phyloP scores from a whole-genome alignment of 37 sponge, comb jelly and placozoan species.

The Agelas oroides region DNA sequence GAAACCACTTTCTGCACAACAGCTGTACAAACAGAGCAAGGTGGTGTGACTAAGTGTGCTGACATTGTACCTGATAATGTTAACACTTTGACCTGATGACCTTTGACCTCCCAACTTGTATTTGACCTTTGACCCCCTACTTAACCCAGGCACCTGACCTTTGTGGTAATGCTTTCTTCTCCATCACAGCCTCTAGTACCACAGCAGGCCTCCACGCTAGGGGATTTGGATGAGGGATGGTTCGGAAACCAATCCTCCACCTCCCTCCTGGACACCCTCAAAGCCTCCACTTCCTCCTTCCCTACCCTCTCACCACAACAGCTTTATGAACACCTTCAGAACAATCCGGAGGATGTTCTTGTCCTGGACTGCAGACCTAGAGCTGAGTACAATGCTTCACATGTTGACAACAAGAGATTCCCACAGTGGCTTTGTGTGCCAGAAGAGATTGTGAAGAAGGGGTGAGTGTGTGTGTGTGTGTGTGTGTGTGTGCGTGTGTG shows the following conservation, averaged over 20 bases:
- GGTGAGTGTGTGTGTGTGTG: slow-evolving; percentile 21
- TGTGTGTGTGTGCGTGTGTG: neutral
- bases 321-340: slow-evolving; percentile 45
- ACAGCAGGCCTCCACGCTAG: neutral
- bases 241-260: too few relatives aligned
- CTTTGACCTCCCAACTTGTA: too few relatives aligned
- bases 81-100: too few relatives aligned
- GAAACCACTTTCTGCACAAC: too few relatives aligned
- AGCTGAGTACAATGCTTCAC: slow-evolving; percentile 38
- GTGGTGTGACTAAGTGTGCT: too few relatives aligned
- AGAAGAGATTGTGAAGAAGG: slow-evolving; percentile 60
- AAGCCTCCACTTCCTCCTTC: neutral
- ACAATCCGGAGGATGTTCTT: slow-evolving; percentile 48
- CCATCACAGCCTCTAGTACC: slow-evolving; percentile 2
- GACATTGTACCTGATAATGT: too few relatives aligned
- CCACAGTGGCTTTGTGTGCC: slow-evolving; percentile 79
- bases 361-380: slow-evolving; percentile 74
- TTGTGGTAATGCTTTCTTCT: too few relatives aligned
- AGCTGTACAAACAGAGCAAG: too few relatives aligned
- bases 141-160: too few relatives aligned
- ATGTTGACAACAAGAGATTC: slow-evolving; percentile 62
- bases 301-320: slow-evolving; percentile 21
- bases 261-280: neutral
- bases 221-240: neutral
- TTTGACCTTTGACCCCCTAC: too few relatives aligned